Evolutionary conservation across 2,888 invertebrate genomes (phyloP).

Genomic region (Ctenicera cuprea): DNA sequence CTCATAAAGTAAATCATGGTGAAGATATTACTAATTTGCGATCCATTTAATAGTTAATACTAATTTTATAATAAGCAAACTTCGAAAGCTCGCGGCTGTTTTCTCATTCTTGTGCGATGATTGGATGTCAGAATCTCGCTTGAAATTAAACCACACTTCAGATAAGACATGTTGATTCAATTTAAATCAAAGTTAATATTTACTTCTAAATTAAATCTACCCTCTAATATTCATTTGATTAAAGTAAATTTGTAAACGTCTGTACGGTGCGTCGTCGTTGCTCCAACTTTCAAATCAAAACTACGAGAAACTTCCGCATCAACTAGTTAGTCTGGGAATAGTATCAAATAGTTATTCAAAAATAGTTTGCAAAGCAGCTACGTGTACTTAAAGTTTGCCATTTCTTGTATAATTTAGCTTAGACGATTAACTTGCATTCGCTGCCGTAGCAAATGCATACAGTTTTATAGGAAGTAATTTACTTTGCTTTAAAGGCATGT

Average conservation of each 20-base stretch:
- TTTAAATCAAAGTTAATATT: conserved; percentile 51
- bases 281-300: not conserved
- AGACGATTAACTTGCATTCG: no score
- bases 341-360: not conserved
- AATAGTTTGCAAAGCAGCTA: no score
- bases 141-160: conserved; percentile 48
- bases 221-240: conserved; percentile 46
- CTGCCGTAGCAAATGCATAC: no score
- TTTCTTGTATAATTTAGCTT: no score
- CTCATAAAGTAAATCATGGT: not conserved
- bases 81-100: conserved; percentile 32
- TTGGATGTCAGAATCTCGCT: conserved; percentile 45
- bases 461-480: no score
- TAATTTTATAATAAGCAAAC: conserved; percentile 33
- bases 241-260: conserved; percentile 41
- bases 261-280: conserved; percentile 12
- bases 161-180: conserved; percentile 50
- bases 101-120: conserved; percentile 43
- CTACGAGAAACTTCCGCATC: not conserved
- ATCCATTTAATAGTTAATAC: conserved; percentile 35
- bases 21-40: conserved; percentile 9
- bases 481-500: no score
- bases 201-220: conserved; percentile 47
- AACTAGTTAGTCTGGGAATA: not conserved
- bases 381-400: no score